Evolutionary conservation across 2,797 vertebrate species (phyloP), one percentile per base, ranked within the genome.

Genomic region (Delichon dasypus): DNA sequence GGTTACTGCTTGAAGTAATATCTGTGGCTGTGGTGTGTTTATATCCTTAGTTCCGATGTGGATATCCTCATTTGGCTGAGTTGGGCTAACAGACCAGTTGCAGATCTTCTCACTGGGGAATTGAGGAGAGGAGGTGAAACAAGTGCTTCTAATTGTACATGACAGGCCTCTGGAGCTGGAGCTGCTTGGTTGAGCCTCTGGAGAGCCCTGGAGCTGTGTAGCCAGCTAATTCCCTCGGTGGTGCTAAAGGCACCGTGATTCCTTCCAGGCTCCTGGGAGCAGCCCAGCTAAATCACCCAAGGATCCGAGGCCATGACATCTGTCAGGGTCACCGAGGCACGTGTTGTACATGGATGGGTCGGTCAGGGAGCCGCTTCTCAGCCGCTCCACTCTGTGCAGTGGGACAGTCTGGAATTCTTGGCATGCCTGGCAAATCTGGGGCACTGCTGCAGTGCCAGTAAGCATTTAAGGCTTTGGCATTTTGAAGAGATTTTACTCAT

Each of bases 311-410:
- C 61, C 1, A 27, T 26, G 48, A 71, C 60, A 40, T 65, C 88
- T 87, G 47, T 25, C 40, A 1, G 78, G 11, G 55, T 51, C 64
- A 21, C 20, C 20, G 3, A 6, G 18, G 72, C 40, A 6, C 0
- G 8, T 6, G 0, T 3, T 50, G 45, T 4, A 26, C 26, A 0
- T 2, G 38, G 27, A 6, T 10, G 44, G 27, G 16, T 9, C 2
- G 1, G 10, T 12, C 7, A 16, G 62, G 11, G 68, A 61, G 54
- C 16, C 2, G 20, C 71, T 64, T 27, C 71, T 44, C 34, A 3
- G 29, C 42, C 1, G 0, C 57, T 78, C 29, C 1, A 0, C n/a
- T 66, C 36, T 36, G 40, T 1, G 4, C 48, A 5, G 8, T 2
- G 57, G 61, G 48, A 58, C 30, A 44, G 66, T 36, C 88, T 42